phyloP scores from a whole-genome alignment of 2,888 invertebrate genomes.

The Lucinisca nassula region DNA sequence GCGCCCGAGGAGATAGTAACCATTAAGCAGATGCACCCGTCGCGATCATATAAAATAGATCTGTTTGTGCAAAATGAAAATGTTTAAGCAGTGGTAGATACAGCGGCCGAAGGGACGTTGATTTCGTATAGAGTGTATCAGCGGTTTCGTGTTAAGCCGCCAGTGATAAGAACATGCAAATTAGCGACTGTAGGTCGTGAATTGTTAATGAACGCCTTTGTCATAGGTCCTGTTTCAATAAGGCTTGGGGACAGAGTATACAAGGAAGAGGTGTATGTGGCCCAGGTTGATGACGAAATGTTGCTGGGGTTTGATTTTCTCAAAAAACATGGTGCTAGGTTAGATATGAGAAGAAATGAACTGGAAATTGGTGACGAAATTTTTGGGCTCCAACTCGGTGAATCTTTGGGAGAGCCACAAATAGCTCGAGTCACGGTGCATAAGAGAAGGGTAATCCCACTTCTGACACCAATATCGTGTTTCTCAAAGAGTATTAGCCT shows the following conservation, averaged over 20 bases:
- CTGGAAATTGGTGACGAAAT: neutral
- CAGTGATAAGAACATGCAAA: neutral
- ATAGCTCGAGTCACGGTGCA: neutral
- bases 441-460: neutral
- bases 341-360: neutral
- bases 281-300: constrained; percentile 18
- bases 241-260: neutral
- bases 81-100: neutral
- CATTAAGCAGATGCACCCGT: neutral
- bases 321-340: neutral
- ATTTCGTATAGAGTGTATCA: neutral
- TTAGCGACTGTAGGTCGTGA: neutral
- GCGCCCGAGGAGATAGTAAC: neutral
- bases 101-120: neutral
- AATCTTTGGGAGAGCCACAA: neutral
- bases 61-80: neutral
- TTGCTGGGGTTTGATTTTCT: constrained; percentile 23
- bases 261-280: constrained; percentile 9
- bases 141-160: neutral
- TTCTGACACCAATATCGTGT: too few species aligned
- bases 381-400: neutral
- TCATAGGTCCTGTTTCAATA: neutral
- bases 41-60: neutral
- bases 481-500: too few species aligned
- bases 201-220: neutral